These are phyloP conservation scores for Hedychridium roseum DNA, from an alignment of 2,888 invertebrate species.

Conservation along the genomic window DNA sequence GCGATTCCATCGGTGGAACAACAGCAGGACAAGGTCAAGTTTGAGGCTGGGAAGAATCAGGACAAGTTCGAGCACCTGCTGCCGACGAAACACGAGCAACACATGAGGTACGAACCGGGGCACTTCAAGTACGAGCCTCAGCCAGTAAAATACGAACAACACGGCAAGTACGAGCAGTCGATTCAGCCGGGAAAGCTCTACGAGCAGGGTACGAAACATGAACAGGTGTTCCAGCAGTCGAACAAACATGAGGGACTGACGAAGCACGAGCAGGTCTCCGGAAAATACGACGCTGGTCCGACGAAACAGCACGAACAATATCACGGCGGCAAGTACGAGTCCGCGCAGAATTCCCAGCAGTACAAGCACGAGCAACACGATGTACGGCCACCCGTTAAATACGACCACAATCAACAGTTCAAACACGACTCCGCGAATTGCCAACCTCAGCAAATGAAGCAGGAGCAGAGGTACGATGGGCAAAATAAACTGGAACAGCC, in stretches of 20 bases:
- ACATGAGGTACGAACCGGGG: slow-evolving; percentile 45
- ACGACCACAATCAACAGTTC: slow-evolving; percentile 39
- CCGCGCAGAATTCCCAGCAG: slow-evolving; percentile 37
- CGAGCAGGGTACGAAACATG: slow-evolving; percentile 44
- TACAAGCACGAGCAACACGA: slow-evolving; percentile 48
- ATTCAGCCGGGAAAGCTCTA: slow-evolving; percentile 36
- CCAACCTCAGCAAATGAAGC: slow-evolving; percentile 43
- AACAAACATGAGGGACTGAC: slow-evolving; percentile 39
- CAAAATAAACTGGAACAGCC: background rate
- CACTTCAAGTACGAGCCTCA: slow-evolving; percentile 44
- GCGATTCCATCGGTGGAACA: slow-evolving; percentile 23
- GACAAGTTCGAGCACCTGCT: slow-evolving; percentile 47
- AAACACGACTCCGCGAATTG: slow-evolving; percentile 26
- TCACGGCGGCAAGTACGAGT: slow-evolving; percentile 25
- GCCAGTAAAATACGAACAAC: slow-evolving; percentile 37
- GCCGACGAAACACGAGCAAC: slow-evolving; percentile 38
- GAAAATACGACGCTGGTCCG: slow-evolving; percentile 31
- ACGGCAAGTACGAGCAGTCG: slow-evolving; percentile 35
- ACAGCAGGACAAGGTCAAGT: slow-evolving; percentile 42
- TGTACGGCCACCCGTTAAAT: slow-evolving; percentile 31
- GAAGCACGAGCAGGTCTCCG: slow-evolving; percentile 43
- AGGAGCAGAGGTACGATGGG: slow-evolving; percentile 32
- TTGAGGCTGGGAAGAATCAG: slow-evolving; percentile 38
- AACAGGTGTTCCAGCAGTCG: slow-evolving; percentile 23
- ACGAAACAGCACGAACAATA: slow-evolving; percentile 36